These are phyloP conservation scores for Dendrolimus kikuchii DNA, from an alignment of 1,140 invertebrate species.

Conservation along the genomic window DNA sequence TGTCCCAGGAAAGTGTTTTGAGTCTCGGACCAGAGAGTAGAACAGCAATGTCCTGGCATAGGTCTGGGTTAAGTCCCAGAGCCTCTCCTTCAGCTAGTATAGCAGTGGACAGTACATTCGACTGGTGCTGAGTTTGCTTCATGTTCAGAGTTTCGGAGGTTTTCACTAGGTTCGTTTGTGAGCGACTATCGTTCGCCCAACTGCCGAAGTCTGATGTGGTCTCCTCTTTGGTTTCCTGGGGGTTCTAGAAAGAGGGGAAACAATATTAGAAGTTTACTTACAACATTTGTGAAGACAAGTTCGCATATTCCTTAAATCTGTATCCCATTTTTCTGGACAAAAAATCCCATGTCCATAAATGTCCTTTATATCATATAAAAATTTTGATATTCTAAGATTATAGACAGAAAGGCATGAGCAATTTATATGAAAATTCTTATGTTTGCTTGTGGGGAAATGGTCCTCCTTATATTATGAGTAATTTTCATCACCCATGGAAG, in stretches of 20 bases:
- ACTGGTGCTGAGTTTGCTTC: constrained; percentile 27
- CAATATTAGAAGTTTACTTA: background rate
- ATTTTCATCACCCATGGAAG: too few species aligned
- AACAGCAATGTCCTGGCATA: constrained; percentile 74
- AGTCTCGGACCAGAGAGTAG: constrained; percentile 72
- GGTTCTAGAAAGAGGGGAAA: constrained; percentile 23
- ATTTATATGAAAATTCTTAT: too few species aligned
- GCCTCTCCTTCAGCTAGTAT: constrained; percentile 58
- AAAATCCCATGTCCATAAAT: too few species aligned
- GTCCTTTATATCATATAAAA: too few species aligned
- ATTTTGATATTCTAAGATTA: too few species aligned
- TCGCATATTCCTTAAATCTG: too few species aligned
- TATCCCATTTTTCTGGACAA: background rate
- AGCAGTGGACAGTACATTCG: constrained; percentile 55
- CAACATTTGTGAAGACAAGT: background rate
- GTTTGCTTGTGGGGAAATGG: too few species aligned
- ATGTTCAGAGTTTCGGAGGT: constrained; percentile 31
- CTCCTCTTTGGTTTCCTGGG: constrained; percentile 27
- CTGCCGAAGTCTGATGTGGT: constrained; percentile 51
- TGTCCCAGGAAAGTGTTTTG: constrained; percentile 73
- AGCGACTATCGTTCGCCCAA: constrained; percentile 58
- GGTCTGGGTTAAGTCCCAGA: constrained; percentile 46
- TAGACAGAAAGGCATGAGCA: too few species aligned
- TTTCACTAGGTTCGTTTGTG: constrained; percentile 56
- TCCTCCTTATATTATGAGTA: too few species aligned